These are phyloP conservation scores for Drosophila ironensis DNA, from an alignment of 1,140 invertebrate species.

Conservation along the genomic window DNA sequence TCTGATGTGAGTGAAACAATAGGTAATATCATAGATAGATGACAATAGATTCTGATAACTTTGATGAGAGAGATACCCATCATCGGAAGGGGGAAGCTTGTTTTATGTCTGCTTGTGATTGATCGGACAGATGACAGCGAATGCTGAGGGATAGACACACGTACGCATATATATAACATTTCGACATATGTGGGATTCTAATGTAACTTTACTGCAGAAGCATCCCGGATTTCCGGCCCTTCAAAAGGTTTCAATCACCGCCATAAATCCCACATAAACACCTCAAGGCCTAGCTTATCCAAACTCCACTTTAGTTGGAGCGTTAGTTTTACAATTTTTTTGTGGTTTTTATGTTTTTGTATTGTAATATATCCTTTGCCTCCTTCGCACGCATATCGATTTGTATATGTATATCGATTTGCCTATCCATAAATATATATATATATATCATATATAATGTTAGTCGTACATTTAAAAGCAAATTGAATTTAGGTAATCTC, in stretches of 20 bases:
- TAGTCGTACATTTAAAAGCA: conserved; percentile 67
- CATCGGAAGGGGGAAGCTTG: no score
- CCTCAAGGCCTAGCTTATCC: neutral
- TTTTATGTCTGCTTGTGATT: no score
- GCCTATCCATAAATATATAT: conserved; percentile 19
- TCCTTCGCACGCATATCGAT: neutral
- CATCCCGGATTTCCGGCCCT: neutral
- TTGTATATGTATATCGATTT: conserved; percentile 11
- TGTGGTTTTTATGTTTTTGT: neutral
- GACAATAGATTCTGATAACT: no score
- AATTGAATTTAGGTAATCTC: conserved; percentile 43
- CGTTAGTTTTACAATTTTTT: neutral
- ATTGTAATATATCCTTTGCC: neutral
- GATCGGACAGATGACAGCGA: conserved; percentile 4
- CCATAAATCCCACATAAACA: neutral
- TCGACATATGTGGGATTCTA: conserved; percentile 4
- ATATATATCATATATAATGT: conserved; percentile 40
- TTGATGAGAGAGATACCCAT: no score
- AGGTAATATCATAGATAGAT: neutral
- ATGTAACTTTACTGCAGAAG: no score
- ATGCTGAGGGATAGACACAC: conserved; percentile 2
- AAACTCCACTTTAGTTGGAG: neutral
- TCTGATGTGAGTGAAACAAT: neutral
- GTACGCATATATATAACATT: conserved; percentile 8
- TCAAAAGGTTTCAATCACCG: neutral